Evolutionary conservation across 2,113 vertebrate species (phyloP), one percentile per base, ranked within the genome.

Genomic region (Sinocyclocheilus rhinocerous): DNA sequence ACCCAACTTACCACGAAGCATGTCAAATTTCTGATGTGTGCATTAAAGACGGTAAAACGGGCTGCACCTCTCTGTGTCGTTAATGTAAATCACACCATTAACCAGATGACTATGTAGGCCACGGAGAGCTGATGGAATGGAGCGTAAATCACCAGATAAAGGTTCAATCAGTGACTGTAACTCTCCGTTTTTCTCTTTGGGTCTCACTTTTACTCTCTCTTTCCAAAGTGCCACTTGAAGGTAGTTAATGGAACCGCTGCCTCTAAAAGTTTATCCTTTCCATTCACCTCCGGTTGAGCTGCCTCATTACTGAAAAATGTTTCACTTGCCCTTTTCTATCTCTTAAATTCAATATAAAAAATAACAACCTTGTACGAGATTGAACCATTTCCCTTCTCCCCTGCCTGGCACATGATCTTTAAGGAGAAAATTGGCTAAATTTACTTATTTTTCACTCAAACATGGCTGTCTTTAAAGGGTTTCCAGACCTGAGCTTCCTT

Each of bases 41-140:
- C 84, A 81, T 80, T 86, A 16, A 73, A 65, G 69, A 42, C 24
- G 8, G 33, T 82, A 73, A 45, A 63, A 82, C 26, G 13, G 22
- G 50, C 76, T 65, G n/a, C 15, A 26, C 16, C 12, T 82, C 61
- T 79, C 76, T 36, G 36, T n/a, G 83, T 83, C 55, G 18, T 80
- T 84, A 84, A 81, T 85, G 79, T 83, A 70, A 63, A 78, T 83
- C 86, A 87, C 55, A 26, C 72, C 84, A 45, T 73, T 86, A 75
- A 59, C 55, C 76, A 69, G 73, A 81, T 70, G 78, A 57, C 55
- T 12, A 26, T 15, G 24, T 36, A 16, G 13, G 2, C 48, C 77
- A 13, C n/a, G 8, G 42, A 75, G 70, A 87, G 42, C n/a, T 63
- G 48, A 78, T 42, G 42, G 85, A 70, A 69, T 72, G 39, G 69